Conservation (phyloP, 2,797 vertebrate genomes). For the Fistularia commersonii region DNA sequence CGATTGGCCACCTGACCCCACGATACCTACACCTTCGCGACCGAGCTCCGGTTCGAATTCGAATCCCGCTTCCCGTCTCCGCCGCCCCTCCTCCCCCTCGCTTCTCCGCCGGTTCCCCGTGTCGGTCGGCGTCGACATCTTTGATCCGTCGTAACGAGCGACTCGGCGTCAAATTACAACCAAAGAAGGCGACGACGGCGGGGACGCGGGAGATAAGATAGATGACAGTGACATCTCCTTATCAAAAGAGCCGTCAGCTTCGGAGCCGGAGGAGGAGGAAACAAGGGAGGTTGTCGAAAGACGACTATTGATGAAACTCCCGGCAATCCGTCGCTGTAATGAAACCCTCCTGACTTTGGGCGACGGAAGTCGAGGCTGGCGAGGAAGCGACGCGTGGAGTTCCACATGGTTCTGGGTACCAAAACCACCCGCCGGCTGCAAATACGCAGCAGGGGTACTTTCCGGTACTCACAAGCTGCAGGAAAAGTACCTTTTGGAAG, state of each 20-base stretch:
- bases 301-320: conserved; percentile 59
- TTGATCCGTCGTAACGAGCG: conserved; percentile 79
- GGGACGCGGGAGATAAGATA: conserved; percentile 44
- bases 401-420: too few species aligned
- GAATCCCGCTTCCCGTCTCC: conserved; percentile 36
- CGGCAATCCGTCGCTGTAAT: conserved; percentile 48
- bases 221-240: conserved; percentile 52
- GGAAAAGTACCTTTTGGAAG: too few species aligned
- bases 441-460: too few species aligned
- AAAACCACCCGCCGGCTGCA: too few species aligned
- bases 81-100: conserved; percentile 47
- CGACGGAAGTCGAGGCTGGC: too few species aligned
- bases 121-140: conserved; percentile 58
- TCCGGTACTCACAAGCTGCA: too few species aligned
- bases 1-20: too few species aligned
- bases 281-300: conserved; percentile 33
- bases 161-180: conserved; percentile 75
- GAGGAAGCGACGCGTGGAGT: too few species aligned
- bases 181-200: conserved; percentile 48
- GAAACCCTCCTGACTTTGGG: conserved; percentile 12
- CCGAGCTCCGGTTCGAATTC: too few species aligned
- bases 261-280: conserved; percentile 39
- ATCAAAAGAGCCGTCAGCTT: conserved; percentile 55
- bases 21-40: too few species aligned
- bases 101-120: too few species aligned